Base-by-base conservation (phyloP, 2,113 vertebrate genomes). In the Columba janthina region DNA sequence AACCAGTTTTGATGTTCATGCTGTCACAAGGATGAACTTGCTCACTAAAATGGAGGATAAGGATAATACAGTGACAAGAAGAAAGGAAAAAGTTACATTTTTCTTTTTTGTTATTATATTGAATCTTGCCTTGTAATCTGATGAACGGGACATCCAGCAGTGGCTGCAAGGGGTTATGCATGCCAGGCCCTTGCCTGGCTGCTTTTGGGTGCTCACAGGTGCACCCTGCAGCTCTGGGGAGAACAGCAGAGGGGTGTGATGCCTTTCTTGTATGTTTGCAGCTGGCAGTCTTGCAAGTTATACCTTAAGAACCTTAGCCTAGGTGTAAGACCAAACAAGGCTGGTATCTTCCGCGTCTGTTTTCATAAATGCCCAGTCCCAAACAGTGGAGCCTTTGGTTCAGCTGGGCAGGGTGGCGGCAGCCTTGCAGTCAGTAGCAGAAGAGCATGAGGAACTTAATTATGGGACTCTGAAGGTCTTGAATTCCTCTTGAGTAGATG, bases 401-500 rank as follows among this genome's bases (percentile, higher is more conserved):
- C 40, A 76, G 8, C 24, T 77, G 89, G 31, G 21, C 51, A 51
- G 38, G 32, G 8, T 34, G 48, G 11, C n/a, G 24, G 18, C 50
- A 73, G 40, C 40, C 64, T 70, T 65, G 11, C 15, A 88, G 31
- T 61, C 64, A 58, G 17, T 36, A 65, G 50, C 16, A 18, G 56
- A 98, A 98, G 98, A 99, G 85, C 97, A 98, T 90, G 98, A 98
- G 88, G 98, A 98, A 11, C 98, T 98, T 95, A 98, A 98, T 94
- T 99, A 92, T 24, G 98, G 98, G 32, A 97, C 96, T 90, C 96
- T 99, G 91, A 97, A 98, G 84, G 98, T 99, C 62, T 98, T 99
- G 29, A 98, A 81, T 95, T 98, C 98, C 5, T 99, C 98, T 94
- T 99, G 98, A 98, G 98, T 98, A 88, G 98, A 98, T 3, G 98